phyloP scores from a whole-genome alignment of 2,888 invertebrate species.

The Hecatera dysodea region DNA sequence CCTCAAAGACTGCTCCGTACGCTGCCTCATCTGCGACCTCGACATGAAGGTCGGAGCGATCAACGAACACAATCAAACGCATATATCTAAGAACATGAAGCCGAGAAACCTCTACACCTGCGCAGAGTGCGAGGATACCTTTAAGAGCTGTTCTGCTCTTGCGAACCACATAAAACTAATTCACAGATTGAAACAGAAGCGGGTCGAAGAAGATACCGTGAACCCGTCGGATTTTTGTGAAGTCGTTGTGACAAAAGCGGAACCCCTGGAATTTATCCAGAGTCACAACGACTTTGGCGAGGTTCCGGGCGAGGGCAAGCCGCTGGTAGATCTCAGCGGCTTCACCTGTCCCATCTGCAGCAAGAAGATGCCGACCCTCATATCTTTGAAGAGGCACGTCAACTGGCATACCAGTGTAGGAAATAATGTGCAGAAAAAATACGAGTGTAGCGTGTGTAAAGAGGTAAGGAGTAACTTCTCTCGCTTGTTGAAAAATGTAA shows the following conservation, averaged over 20 bases:
- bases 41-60: conserved; percentile 86
- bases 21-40: conserved; percentile 86
- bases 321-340: conserved; percentile 78
- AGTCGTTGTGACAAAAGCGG: conserved; percentile 90
- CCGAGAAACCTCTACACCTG: conserved; percentile 88
- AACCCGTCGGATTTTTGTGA: conserved; percentile 90
- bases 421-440: conserved; percentile 79
- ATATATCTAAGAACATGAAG: conserved; percentile 82
- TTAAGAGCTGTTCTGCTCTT: conserved; percentile 84
- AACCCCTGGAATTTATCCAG: conserved; percentile 88
- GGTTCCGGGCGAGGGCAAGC: conserved; percentile 76
- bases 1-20: conserved; percentile 85
- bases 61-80: conserved; percentile 86
- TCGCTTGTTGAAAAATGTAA: neutral
- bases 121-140: conserved; percentile 82
- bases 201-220: conserved; percentile 67
- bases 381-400: conserved; percentile 86
- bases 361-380: conserved; percentile 85
- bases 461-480: conserved; percentile 76
- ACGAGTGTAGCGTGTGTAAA: conserved; percentile 86
- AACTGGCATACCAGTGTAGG: conserved; percentile 87
- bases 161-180: conserved; percentile 87
- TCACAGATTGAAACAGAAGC: conserved; percentile 77
- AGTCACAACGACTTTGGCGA: conserved; percentile 87
- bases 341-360: conserved; percentile 87